Percentiles rank a stretch among this genome's conserved stretches.
Conservation (phyloP, 2,888 invertebrate species). For the Eugnorisma glareosa region DNA sequence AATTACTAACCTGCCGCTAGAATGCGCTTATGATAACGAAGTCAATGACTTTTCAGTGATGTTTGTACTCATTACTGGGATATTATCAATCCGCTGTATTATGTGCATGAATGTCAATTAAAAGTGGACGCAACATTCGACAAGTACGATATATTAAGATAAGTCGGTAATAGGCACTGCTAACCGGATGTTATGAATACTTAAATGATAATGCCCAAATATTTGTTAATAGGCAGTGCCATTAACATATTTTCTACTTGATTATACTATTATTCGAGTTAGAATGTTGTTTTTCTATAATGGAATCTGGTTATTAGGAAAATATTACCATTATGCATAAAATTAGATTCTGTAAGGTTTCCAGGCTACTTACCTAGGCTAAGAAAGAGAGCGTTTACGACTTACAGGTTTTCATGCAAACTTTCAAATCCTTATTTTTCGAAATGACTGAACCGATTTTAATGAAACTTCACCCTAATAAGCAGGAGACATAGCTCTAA, state of each 20-base stretch:
- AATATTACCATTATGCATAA: neutral
- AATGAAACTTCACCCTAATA: too few species aligned
- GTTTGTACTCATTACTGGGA: constrained; percentile 46
- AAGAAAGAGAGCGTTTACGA: too few species aligned
- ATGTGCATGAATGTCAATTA: constrained; percentile 32
- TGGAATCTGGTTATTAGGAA: constrained; percentile 24
- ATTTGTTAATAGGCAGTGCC: constrained; percentile 40
- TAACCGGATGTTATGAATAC: constrained; percentile 53
- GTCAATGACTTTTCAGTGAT: constrained; percentile 58
- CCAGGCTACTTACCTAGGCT: neutral
- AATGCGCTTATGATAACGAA: constrained; percentile 56
- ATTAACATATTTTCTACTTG: constrained; percentile 47
- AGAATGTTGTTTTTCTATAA: constrained; percentile 21
- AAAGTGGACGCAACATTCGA: constrained; percentile 40
- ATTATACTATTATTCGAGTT: constrained; percentile 36
- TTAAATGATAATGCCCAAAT: constrained; percentile 49
- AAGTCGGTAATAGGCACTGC: constrained; percentile 29
- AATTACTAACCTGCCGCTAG: constrained; percentile 46
- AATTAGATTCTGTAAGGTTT: constrained; percentile 1
- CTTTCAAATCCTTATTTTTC: too few species aligned
- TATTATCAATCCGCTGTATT: constrained; percentile 50
- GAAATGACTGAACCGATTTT: too few species aligned
- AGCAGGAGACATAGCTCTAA: too few species aligned
- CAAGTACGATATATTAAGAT: constrained; percentile 25
- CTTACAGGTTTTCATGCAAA: too few species aligned